Evolutionary conservation across 2,797 vertebrate species (phyloP).

Genomic region (Masticophis lateralis): DNA sequence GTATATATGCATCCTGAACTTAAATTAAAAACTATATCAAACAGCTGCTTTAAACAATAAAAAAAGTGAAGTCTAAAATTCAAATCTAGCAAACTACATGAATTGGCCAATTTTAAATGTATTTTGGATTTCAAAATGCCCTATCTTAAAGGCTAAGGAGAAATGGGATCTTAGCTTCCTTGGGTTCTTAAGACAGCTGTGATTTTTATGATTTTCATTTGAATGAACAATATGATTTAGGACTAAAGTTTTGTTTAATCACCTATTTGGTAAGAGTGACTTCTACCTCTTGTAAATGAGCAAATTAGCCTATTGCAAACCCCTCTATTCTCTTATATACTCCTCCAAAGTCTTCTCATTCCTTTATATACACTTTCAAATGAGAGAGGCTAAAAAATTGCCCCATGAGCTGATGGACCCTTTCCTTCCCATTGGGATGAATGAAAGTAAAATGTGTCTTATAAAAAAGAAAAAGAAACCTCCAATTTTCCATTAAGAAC

Average conservation of each 20-base stretch:
- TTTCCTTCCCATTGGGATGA: not conserved
- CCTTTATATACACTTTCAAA: not conserved
- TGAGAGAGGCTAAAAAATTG: not conserved
- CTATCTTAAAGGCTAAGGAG: not conserved
- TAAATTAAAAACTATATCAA: not conserved
- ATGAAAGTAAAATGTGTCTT: not conserved
- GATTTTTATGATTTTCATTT: not conserved
- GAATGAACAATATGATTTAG: not conserved
- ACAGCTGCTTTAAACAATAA: not conserved
- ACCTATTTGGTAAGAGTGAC: not conserved
- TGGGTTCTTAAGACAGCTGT: not conserved
- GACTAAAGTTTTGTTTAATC: not conserved
- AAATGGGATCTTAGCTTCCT: not conserved
- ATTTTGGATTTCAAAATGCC: not conserved
- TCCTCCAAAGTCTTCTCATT: not conserved
- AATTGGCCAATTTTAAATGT: not conserved
- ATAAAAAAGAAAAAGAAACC: not conserved
- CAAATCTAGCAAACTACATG: not conserved
- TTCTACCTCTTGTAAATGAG: not conserved
- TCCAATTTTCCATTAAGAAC: not conserved
- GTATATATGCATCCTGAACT: not conserved
- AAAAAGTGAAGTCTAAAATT: not conserved
- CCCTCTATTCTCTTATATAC: not conserved
- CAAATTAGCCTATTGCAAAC: not conserved
- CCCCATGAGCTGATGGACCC: not conserved